These are phyloP conservation scores for Chirona hameri DNA, from an alignment of 2,888 invertebrate genomes.

Conservation along the genomic window DNA sequence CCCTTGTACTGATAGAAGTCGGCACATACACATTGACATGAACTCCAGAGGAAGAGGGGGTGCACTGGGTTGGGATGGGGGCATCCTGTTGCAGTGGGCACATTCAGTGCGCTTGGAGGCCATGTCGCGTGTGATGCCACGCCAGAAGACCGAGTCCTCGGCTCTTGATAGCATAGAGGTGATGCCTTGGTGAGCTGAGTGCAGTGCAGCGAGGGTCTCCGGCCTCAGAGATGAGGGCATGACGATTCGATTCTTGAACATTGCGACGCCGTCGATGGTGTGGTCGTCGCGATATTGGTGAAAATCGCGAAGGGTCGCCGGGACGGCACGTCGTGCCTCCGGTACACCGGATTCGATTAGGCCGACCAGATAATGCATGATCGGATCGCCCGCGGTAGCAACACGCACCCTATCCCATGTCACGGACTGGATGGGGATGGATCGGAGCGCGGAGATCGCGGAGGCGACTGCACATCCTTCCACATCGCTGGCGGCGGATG, in stretches of 20 bases:
- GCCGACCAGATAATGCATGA: background rate
- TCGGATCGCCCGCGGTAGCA: slow-evolving; percentile 30
- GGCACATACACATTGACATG: slow-evolving; percentile 30
- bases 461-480: too few species aligned
- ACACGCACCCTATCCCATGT: slow-evolving; percentile 30
- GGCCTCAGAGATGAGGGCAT: too few species aligned
- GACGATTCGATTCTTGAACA: too few species aligned
- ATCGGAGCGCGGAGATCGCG: too few species aligned
- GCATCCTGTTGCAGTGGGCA: slow-evolving; percentile 30
- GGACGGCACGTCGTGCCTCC: too few species aligned
- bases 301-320: too few species aligned
- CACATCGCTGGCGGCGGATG: background rate
- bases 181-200: slow-evolving; percentile 34
- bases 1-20: slow-evolving; percentile 33
- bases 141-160: slow-evolving; percentile 32
- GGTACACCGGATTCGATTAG: too few species aligned
- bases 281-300: too few species aligned
- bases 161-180: slow-evolving; percentile 28
- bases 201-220: slow-evolving; percentile 10
- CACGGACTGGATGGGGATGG: background rate
- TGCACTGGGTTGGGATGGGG: slow-evolving; percentile 33
- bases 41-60: slow-evolving; percentile 29
- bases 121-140: slow-evolving; percentile 33
- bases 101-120: background rate
- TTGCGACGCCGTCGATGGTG: too few species aligned